Base-by-base conservation (phyloP, 2,797 vertebrate species). In the Thamnophis elegans region DNA sequence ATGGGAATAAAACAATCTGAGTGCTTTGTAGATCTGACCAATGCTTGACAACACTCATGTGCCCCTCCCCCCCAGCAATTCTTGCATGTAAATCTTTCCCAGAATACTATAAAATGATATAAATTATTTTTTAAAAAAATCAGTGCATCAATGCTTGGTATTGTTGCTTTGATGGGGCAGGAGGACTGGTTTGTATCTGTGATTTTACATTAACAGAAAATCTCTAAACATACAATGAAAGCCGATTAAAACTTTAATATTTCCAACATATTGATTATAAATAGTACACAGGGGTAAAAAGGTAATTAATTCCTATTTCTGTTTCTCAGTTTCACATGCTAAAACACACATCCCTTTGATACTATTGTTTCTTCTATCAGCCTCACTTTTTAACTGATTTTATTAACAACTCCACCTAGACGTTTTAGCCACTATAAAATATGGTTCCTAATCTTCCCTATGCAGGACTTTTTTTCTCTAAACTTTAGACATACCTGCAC, bases 21-120 rank as follows among this genome's bases (percentile, higher is more conserved):
- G 32, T 36, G 62, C 89, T 93, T 88, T 93, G 85, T 82, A 91
- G 89, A 88, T 88, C 62, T 47, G 42, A 65, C 47, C 88, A 53
- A 53, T 28, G 18, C 88, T 88, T 93, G 85, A 78, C 78, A 90
- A 82, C 11, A 85, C 65, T 91, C 7, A 54, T 88, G 42, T 73
- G n/a, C n/a, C 16, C n/a, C 26, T 2, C 8, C 32, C 25, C n/a
- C 36, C 56, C 26, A 54, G 28, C 25, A 56, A 11, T 28, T 56
- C 86, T 86, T 89, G 60, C 36, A 90, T n/a, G 26, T 32, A 25
- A 51, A 5, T 51, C 47, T 51, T 51, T 51, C 47, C 47, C 47
- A 59, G 55, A 88, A 88, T 82, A 25, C 16, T 54, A 62, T 62
- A 32, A 32, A 85, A 89, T 55, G 5, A 51, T 82, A 60, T 60